A percentile compares a stretch with the other conserved stretches of the same genome.
phyloP scores from a whole-genome alignment of 2,888 invertebrate genomes.

The Zygothrica quintamaculata region DNA sequence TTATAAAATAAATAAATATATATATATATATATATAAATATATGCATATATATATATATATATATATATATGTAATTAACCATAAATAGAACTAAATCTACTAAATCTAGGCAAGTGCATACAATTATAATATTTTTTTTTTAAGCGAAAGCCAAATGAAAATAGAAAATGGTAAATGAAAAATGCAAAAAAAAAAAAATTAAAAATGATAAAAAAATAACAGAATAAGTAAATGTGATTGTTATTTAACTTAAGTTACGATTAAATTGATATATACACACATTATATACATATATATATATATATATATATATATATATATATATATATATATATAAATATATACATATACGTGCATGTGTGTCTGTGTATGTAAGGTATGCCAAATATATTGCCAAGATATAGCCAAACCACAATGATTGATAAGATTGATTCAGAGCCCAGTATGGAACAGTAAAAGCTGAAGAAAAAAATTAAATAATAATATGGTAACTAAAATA shows the following conservation, averaged over 20 bases:
- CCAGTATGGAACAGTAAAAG: constrained; percentile 45
- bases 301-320: too few relatives aligned
- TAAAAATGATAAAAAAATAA: constrained; percentile 40
- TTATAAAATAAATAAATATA: neutral
- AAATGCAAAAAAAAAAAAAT: constrained; percentile 39
- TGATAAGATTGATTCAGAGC: constrained; percentile 21
- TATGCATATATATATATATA: constrained; percentile 17
- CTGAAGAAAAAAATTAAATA: constrained; percentile 40
- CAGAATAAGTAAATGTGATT: constrained; percentile 83
- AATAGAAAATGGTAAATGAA: constrained; percentile 30
- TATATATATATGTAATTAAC: constrained; percentile 34
- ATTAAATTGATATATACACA: constrained; percentile 63
- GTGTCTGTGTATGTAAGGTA: constrained; percentile 61
- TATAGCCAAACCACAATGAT: constrained; percentile 48
- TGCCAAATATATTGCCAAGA: constrained; percentile 51
- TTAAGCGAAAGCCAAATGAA: constrained; percentile 26
- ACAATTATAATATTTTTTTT: constrained; percentile 51
- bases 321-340: too few relatives aligned
- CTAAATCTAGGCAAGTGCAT: constrained; percentile 38
- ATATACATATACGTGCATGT: too few relatives aligned
- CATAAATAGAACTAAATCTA: constrained; percentile 50
- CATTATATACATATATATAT: too few relatives aligned
- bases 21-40: constrained; percentile 2
- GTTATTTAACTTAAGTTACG: constrained; percentile 82
- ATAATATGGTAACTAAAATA: constrained; percentile 42